Base-by-base conservation (phyloP, 2,888 invertebrate species). In the Diploptera punctata region DNA sequence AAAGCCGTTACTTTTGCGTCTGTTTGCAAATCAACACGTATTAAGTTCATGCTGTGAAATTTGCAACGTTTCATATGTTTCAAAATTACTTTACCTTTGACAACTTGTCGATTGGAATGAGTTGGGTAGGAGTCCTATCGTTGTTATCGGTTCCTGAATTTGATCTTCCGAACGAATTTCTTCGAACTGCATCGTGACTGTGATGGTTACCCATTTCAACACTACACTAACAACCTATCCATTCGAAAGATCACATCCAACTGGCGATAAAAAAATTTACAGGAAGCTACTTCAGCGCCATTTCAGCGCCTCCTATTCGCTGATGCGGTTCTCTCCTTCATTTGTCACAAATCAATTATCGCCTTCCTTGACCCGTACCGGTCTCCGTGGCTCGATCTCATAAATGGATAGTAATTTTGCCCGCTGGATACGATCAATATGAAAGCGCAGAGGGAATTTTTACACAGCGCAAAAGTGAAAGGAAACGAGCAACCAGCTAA, bases 61-160 rank as follows among this genome's bases (percentile, higher is more conserved):
- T n/a, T n/a, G n/a, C n/a, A 29, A 16, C 61, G 31, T 61, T 19
- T 9, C 61, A 61, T 19, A 61, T 33, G 61, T 21, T 9, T 18
- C 13, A 52, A 52, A 21, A 21, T 2, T 24, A 9, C 24, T 29
- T 82, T 81, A 91, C 91, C 87, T 93, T 92, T 75, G 90, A 89
- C 67, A 93, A 85, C 83, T 90, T 92, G 80, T 93, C 93, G 67
- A 93, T 86, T 16, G 93, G 92, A 76, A 91, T 85, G 81, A 93
- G 86, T 70, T 90, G 90, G 54, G 85, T 86, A 31, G 87, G 86
- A 33, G 33, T 74, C 73, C 47, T 29, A 18, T 65, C 65, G 44
- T 24, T 24, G n/a, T 16, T 65, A 18, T 65, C 65, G 18, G 29
- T n/a, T 24, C 16, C 44, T 26, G 21, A 26, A 10, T 18, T 24